Base-by-base conservation (phyloP, 2,888 invertebrate genomes). In the Megalurothrips usitatus region DNA sequence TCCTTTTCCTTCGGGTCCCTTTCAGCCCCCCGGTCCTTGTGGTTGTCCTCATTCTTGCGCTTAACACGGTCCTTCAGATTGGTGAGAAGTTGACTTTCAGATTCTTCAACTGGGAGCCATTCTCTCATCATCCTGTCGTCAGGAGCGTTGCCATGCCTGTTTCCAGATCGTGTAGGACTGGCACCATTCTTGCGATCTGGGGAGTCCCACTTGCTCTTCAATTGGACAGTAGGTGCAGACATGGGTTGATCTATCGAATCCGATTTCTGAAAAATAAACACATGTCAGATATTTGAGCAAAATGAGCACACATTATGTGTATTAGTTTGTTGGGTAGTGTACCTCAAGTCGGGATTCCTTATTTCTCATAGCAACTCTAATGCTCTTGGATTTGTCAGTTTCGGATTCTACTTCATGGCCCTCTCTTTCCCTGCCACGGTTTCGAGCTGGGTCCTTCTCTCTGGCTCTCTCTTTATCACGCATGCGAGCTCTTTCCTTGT, bases 341-440 rank as follows among this genome's bases (percentile, higher is more conserved):
- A 52, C 52, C 12, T 52, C 14, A 52, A 52, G 52, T 43, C 34
- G 34, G 6, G 34, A 43, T 43, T 43, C 34, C 58, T 89, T 89
- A 84, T 92, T 92, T 68, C 91, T 88, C 92, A 92, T 92, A 0
- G 91, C 89, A 0, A 92, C 91, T 9, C 92, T 89, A 84, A 92
- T 92, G 79, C 92, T 92, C 83, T 90, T 89, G 0, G 90, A 89
- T 82, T 88, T 89, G 83, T 91, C 90, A 23, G 88, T 88, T 79
- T 88, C 87, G 0, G 87, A 86, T 79, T 87, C 88, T 1, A 88
- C 87, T 4, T 88, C 88, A 0, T 88, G 87, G 0, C 85, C 84
- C 0, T 87, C 87, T 34, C 86, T 87, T 0, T 86, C 87, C 80
- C 87, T 87, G 19, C 88, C 68, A 11, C 68, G 26, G 58, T 58